These are phyloP conservation scores for Acrossocheilus fasciatus DNA, from an alignment of 2,797 vertebrate species.

Conservation along the genomic window DNA sequence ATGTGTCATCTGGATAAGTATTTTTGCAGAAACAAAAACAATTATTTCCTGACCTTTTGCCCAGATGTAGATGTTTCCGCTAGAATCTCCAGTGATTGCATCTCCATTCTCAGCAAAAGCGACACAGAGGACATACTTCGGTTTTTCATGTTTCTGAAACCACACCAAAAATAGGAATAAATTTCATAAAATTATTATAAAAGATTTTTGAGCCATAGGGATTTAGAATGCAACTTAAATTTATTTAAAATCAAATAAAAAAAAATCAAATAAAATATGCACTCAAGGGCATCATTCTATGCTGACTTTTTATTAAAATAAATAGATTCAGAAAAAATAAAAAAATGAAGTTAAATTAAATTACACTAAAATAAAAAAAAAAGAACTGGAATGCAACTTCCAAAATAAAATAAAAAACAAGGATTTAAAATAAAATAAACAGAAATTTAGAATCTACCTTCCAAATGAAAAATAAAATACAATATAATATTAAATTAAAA, in stretches of 20 bases:
- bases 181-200: not conserved
- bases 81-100: constrained; percentile 91
- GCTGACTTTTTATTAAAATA: not conserved
- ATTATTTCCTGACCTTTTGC: constrained; percentile 83
- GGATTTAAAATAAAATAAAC: not conserved
- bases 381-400: not conserved
- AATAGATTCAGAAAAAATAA: not conserved
- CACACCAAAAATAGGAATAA: not conserved
- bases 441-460: not conserved
- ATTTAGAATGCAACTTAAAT: not conserved
- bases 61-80: constrained; percentile 91
- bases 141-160: constrained; percentile 90
- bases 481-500: no score
- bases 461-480: not conserved
- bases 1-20: not conserved
- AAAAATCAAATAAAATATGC: not conserved
- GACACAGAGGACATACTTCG: constrained; percentile 90
- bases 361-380: not conserved
- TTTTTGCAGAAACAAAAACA: not conserved
- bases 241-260: not conserved
- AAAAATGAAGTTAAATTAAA: not conserved
- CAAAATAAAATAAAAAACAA: not conserved
- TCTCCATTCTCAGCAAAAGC: constrained; percentile 91
- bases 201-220: not conserved
- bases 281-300: not conserved